Evolutionary conservation across 2,113 vertebrate genomes (phyloP).

Genomic region (Chrysochloris asiatica): DNA sequence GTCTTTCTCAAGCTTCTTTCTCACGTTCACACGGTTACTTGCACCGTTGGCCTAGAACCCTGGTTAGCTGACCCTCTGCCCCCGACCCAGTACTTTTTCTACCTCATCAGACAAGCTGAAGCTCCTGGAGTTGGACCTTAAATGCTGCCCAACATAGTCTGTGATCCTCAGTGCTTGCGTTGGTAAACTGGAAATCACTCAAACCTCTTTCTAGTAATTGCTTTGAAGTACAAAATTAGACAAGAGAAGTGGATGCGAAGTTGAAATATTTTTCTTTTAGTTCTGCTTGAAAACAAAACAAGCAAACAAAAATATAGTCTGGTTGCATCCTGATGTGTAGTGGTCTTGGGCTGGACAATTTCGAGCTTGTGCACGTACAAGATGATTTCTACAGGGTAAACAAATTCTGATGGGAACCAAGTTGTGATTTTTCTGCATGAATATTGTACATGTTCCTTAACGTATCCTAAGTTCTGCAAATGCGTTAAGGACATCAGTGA

Average conservation of each 20-base stretch:
- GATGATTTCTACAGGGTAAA: constrained; percentile 16
- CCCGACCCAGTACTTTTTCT: neutral
- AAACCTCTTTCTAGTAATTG: neutral
- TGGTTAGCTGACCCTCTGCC: neutral
- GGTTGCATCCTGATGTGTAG: neutral
- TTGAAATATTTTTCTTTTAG: constrained; percentile 26
- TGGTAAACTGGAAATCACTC: neutral
- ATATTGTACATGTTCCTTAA: neutral
- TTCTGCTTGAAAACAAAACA: constrained; percentile 51
- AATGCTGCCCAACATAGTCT: neutral
- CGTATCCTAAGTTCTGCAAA: constrained; percentile 6
- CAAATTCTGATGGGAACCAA: constrained; percentile 19
- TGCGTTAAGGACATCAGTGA: neutral
- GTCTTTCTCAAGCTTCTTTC: neutral
- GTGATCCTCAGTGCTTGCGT: neutral
- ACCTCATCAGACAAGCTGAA: neutral
- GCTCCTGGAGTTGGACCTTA: neutral
- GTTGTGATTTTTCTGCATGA: neutral
- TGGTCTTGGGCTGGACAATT: constrained; percentile 20
- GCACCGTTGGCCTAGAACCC: neutral
- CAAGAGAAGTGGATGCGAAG: constrained; percentile 10
- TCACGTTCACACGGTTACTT: neutral
- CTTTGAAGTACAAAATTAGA: constrained; percentile 36
- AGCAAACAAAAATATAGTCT: constrained; percentile 43
- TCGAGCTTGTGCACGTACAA: neutral